These are phyloP conservation scores for Euglossa dilemma DNA, from an alignment of 1,140 invertebrate genomes.

Conservation along the genomic window DNA sequence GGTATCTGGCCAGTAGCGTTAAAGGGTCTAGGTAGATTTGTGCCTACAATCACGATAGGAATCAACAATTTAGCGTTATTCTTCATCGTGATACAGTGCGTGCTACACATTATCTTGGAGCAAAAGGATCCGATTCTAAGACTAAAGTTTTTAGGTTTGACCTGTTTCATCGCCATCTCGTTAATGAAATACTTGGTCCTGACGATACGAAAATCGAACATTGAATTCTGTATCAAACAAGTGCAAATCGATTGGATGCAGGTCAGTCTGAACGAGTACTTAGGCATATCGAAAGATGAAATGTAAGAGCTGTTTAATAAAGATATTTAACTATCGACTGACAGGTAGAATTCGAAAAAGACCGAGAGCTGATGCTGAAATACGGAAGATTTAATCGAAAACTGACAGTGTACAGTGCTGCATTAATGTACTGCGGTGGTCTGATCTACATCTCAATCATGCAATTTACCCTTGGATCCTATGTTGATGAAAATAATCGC, in stretches of 20 bases:
- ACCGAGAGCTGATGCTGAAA: slow-evolving; percentile 48
- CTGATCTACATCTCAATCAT: slow-evolving; percentile 39
- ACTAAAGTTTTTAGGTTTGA: slow-evolving; percentile 29
- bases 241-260: slow-evolving; percentile 62
- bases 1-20: slow-evolving; percentile 60
- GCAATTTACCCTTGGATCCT: not conserved
- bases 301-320: too few species aligned
- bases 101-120: slow-evolving; percentile 36
- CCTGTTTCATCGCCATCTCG: slow-evolving; percentile 5
- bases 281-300: too few species aligned
- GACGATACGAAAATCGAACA: not conserved
- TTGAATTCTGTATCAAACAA: slow-evolving; percentile 50
- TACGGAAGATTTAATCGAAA: slow-evolving; percentile 49
- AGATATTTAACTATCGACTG: not conserved
- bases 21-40: not conserved
- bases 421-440: slow-evolving; percentile 58
- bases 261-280: slow-evolving; percentile 8
- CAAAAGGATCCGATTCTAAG: slow-evolving; percentile 21
- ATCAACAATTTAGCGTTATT: slow-evolving; percentile 14
- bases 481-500: slow-evolving; percentile 37
- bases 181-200: slow-evolving; percentile 50
- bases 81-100: slow-evolving; percentile 35
- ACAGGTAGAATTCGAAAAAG: slow-evolving; percentile 30
- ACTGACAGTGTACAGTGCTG: slow-evolving; percentile 45
- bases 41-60: slow-evolving; percentile 15